Percentiles rank a stretch among this genome's conserved stretches.
These are phyloP conservation scores for Galemys pyrenaicus DNA, from an alignment of 2,113 vertebrate genomes.

Conservation along the genomic window DNA sequence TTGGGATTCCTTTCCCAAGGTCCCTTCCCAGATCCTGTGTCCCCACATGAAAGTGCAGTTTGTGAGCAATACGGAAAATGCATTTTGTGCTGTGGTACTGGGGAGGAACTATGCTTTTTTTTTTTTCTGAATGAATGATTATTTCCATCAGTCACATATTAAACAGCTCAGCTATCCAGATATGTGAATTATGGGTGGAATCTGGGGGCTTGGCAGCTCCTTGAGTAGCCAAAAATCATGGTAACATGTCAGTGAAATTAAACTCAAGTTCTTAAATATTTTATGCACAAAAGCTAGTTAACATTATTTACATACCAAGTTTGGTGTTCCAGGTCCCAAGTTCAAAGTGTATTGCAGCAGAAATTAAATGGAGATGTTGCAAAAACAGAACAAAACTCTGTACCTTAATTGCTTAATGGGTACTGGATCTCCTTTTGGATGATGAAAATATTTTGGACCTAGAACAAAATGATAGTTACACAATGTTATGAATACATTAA, in stretches of 20 bases:
- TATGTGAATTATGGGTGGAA: neutral
- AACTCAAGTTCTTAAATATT: neutral
- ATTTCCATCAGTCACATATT: neutral
- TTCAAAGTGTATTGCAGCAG: neutral
- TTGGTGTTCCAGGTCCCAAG: neutral
- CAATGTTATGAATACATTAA: neutral
- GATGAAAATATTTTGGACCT: neutral
- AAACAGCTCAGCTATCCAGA: conserved; percentile 8
- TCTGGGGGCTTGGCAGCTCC: neutral
- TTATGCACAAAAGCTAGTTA: neutral
- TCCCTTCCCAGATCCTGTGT: neutral
- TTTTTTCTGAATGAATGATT: neutral
- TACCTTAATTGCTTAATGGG: neutral
- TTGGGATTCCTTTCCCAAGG: neutral
- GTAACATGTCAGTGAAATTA: neutral
- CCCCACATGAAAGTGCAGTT: neutral
- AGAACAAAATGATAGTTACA: neutral
- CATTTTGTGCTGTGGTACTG: neutral
- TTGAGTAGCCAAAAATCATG: neutral
- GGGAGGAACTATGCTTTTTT: neutral
- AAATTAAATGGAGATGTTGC: neutral
- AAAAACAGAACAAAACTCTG: neutral
- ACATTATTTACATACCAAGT: neutral
- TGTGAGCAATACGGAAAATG: neutral
- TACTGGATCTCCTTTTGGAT: neutral